Evolutionary conservation across 1,140 invertebrate genomes (phyloP), one percentile per base, ranked within the genome.

Genomic region (Pantala flavescens): DNA sequence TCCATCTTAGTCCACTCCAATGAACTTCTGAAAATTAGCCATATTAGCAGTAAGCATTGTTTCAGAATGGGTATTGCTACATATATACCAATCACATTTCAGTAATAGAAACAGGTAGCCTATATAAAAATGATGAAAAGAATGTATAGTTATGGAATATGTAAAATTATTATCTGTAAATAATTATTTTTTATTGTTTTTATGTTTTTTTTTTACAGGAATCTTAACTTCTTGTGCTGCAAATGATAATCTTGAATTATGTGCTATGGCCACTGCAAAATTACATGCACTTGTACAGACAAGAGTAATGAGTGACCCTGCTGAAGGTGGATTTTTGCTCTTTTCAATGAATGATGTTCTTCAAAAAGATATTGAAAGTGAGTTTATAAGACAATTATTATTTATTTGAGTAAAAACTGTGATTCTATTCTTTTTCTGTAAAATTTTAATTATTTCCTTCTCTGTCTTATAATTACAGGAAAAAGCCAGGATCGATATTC

Each of bases 221-320:
- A 79, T 89, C 42, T 77, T 89, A 14, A 80, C 89, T n/a, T 83
- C 82, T 42, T 88, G 86, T 80, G 85, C 86, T 23, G 82, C 83
- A 74, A 84, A 84, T 76, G 81, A 82, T 0, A 83, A 87, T 78
- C 81, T 87, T 3, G 84, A 87, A 75, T 79, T 88, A 70, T 88
- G 87, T 79, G 86, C 87, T 23, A 86, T 87, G 81, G 87, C 87
- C 0, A 86, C 87, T 0, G 87, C 87, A 3, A 86, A 87, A 75
- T 81, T 89, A n/a, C 87, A 88, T 79, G 83, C 84, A 21, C 81
- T 88, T 72, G 80, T 89, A 14, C 87, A 88, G 78, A 87, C 85
- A 71, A 82, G 86, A 72, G 80, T 82, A 71, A 83, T 85, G 19
- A 83, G 83, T 73, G 85, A 84, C 78, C 80, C 84, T 5, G 84